phyloP scores from a whole-genome alignment of 53 echinoderm and acorn worm species.

The Crossaster papposus region DNA sequence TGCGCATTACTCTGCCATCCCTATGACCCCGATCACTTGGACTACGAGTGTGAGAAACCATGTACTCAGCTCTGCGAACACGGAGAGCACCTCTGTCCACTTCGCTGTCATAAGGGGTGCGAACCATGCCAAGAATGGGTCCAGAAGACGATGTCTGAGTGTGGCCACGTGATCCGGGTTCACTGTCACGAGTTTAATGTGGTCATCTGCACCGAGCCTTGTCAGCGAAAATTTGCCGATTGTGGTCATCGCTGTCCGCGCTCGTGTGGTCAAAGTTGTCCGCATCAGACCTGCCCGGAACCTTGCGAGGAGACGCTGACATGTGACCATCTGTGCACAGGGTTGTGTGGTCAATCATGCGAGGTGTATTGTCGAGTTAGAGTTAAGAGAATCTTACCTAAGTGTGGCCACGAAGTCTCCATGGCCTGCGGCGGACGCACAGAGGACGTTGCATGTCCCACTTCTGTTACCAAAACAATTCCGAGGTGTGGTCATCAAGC shows the following conservation, averaged over 20 bases:
- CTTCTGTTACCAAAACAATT: slow-evolving; percentile 35
- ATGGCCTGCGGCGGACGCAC: slow-evolving; percentile 22
- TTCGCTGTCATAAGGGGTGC: slow-evolving; percentile 58
- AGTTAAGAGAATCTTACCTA: background rate
- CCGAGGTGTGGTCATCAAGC: slow-evolving; percentile 61
- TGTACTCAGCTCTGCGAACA: slow-evolving; percentile 50
- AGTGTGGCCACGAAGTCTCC: slow-evolving; percentile 21
- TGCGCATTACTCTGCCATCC: slow-evolving; percentile 72
- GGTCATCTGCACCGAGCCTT: slow-evolving; percentile 47
- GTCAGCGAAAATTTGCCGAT: slow-evolving; percentile 24
- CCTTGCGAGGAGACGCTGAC: slow-evolving; percentile 50
- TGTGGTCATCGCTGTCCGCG: slow-evolving; percentile 78
- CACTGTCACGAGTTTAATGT: slow-evolving; percentile 4
- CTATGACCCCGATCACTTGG: slow-evolving; percentile 47
- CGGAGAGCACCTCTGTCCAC: slow-evolving; percentile 54
- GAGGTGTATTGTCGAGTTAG: background rate
- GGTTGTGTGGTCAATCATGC: background rate
- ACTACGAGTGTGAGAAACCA: slow-evolving; percentile 41
- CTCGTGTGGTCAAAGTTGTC: slow-evolving; percentile 66
- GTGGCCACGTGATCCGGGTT: slow-evolving; percentile 32
- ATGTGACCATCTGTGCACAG: slow-evolving; percentile 34
- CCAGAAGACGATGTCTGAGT: slow-evolving; percentile 18
- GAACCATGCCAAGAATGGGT: slow-evolving; percentile 26
- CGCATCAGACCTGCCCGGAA: slow-evolving; percentile 8
- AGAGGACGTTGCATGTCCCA: background rate